These are phyloP conservation scores for Tetragnatha montana DNA, from an alignment of 2,888 invertebrate genomes.

Conservation along the genomic window DNA sequence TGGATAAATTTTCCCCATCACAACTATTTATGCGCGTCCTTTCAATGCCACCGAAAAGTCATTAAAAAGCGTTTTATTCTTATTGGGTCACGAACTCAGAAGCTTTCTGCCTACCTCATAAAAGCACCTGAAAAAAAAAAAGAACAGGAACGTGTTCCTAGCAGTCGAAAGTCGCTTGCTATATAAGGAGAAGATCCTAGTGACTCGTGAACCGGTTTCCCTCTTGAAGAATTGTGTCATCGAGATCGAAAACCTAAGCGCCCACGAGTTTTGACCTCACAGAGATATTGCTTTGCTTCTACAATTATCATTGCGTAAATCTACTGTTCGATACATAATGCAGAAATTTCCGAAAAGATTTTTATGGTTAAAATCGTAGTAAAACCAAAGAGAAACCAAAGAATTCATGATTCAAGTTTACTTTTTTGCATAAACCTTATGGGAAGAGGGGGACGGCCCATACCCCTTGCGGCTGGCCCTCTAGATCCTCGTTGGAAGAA, in stretches of 20 bases:
- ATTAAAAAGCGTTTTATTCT: conserved; percentile 5
- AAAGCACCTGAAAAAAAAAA: neutral
- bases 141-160: neutral
- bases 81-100: conserved; percentile 1
- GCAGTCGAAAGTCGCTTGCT: conserved; percentile 20
- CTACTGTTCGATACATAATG: neutral
- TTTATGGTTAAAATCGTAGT: too few relatives aligned
- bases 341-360: too few relatives aligned
- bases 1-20: too few relatives aligned
- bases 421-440: too few relatives aligned
- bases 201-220: conserved; percentile 38
- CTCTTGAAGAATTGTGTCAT: conserved; percentile 27
- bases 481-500: too few relatives aligned
- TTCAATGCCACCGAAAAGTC: neutral
- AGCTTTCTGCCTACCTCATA: neutral
- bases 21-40: neutral
- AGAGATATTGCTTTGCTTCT: neutral
- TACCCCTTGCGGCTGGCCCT: too few relatives aligned
- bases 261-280: conserved; percentile 35
- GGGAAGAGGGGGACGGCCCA: too few relatives aligned
- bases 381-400: too few relatives aligned
- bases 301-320: neutral
- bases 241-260: conserved; percentile 7
- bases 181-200: conserved; percentile 48
- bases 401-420: too few relatives aligned